Evolutionary conservation across 1,140 invertebrate genomes (phyloP), one percentile per base, ranked within the genome.

Genomic region (Piezodorus guildinii): DNA sequence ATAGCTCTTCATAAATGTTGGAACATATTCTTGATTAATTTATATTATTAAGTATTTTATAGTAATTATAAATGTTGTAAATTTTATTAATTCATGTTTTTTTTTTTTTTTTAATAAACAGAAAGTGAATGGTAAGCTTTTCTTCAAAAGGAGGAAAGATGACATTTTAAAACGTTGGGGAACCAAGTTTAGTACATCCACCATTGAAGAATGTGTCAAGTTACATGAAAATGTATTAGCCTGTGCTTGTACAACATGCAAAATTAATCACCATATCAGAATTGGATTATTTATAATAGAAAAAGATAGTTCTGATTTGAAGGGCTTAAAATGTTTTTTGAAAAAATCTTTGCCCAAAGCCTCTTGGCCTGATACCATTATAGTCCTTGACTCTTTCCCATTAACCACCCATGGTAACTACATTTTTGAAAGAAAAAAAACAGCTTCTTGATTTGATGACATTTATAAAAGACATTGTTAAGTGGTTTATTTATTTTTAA

Each of bases 151-250:
- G 14, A 77, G 88, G 61, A 77, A 73, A 67, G 83, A 88, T 75
- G 77, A 80, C 66, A 72, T 80, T 45, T 75, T 90, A n/a, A 91
- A 91, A 75, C 75, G 86, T 72, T 82, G 84, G 74, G 88, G 88
- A 2, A 78, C 83, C 67, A 83, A 83, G 73, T 70, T 90, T 19
- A 79, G 81, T 70, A 72, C 88, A 30, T 69, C 74, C 30, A 71
- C 77, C 59, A 78, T 90, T 54, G 82, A 88, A 74, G 71, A 74
- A 68, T 74, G 75, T 60, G 73, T 77, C 12, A 73, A 75, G 69
- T 71, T 74, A 66, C 73, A 76, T 69, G 70, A 73, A 45, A 72
- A 70, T 68, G 71, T 84, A 23, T 23, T 63, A 43, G 17, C 17
- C 51, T 45, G n/a, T 67, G 43, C 8, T 17, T 60, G 34, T 60